phyloP scores from a whole-genome alignment of 2,113 vertebrate species.

The Halichoeres trimaculatus region DNA sequence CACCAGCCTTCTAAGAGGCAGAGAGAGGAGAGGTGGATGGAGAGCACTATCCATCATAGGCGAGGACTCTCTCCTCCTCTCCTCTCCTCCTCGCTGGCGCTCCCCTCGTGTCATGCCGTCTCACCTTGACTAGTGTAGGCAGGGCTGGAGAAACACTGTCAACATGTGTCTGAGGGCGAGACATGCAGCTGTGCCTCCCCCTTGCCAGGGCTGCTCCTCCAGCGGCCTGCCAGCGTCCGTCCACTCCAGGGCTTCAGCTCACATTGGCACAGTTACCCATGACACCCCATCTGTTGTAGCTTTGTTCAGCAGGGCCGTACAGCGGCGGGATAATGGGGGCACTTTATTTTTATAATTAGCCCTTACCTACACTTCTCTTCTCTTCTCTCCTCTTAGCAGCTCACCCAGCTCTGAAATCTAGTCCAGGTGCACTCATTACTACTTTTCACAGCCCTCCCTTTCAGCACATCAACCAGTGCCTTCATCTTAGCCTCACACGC shows the following conservation, averaged over 20 bases:
- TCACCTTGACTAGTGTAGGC: constrained; percentile 90
- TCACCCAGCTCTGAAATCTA: constrained; percentile 55
- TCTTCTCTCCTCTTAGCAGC: constrained; percentile 54
- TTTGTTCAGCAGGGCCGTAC: constrained; percentile 71
- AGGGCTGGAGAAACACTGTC: constrained; percentile 76
- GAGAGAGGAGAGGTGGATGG: constrained; percentile 86
- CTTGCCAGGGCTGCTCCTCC: constrained; percentile 55
- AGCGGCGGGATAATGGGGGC: constrained; percentile 68
- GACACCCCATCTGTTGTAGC: constrained; percentile 78
- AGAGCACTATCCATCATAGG: constrained; percentile 92
- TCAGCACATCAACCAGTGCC: constrained; percentile 55
- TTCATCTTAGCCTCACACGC: constrained; percentile 61
- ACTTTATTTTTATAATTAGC: constrained; percentile 80
- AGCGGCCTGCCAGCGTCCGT: constrained; percentile 64
- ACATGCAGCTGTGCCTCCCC: constrained; percentile 68
- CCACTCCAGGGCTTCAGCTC: constrained; percentile 72
- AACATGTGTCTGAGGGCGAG: constrained; percentile 77
- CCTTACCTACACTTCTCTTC: constrained; percentile 67
- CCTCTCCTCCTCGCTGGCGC: constrained; percentile 67
- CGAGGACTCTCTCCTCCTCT: constrained; percentile 64
- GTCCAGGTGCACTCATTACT: constrained; percentile 64
- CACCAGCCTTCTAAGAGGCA: constrained; percentile 92
- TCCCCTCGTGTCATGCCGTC: constrained; percentile 76
- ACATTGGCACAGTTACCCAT: constrained; percentile 72
- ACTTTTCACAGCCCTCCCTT: constrained; percentile 45